Evolutionary conservation across 2,113 vertebrate species (phyloP).

Genomic region (Pholis gunnellus): DNA sequence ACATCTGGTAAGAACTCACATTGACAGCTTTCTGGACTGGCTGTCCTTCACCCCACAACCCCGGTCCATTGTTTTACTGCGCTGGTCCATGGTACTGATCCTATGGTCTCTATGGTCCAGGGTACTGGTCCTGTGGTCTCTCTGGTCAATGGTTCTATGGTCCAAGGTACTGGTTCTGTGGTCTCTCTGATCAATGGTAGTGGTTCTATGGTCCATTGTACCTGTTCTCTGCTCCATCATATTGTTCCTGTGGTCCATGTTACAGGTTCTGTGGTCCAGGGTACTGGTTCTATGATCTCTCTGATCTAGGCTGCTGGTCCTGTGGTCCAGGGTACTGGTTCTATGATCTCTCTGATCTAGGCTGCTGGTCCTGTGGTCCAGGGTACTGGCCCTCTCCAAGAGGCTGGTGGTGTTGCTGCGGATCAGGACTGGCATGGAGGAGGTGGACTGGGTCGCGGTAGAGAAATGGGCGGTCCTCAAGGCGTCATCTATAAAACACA

Average conservation of each 20-base stretch:
- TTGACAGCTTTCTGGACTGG: constrained; percentile 88
- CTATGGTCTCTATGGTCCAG: constrained; percentile 69
- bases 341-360: constrained; percentile 34
- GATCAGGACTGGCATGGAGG: constrained; percentile 84
- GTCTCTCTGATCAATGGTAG: constrained; percentile 62
- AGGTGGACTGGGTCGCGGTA: constrained; percentile 76
- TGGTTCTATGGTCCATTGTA: constrained; percentile 27
- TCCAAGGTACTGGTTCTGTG: constrained; percentile 27
- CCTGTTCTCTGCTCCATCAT: constrained; percentile 72
- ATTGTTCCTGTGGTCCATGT: constrained; percentile 66
- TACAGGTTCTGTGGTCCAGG: not conserved
- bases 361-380: constrained; percentile 57
- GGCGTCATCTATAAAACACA: constrained; percentile 86
- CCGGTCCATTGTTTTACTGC: constrained; percentile 85
- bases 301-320: constrained; percentile 33
- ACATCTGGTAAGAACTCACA: constrained; percentile 83
- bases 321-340: constrained; percentile 44
- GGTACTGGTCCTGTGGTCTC: constrained; percentile 67
- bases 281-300: constrained; percentile 37
- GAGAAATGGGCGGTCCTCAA: constrained; percentile 84
- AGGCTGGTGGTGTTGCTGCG: constrained; percentile 85
- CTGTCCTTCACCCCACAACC: constrained; percentile 88
- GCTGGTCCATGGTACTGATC: constrained; percentile 66
- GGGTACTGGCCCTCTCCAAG: constrained; percentile 57
- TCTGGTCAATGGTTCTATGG: constrained; percentile 18